phyloP scores from a whole-genome alignment of 2,888 invertebrate species.

The Pachliopta kotzebuea region DNA sequence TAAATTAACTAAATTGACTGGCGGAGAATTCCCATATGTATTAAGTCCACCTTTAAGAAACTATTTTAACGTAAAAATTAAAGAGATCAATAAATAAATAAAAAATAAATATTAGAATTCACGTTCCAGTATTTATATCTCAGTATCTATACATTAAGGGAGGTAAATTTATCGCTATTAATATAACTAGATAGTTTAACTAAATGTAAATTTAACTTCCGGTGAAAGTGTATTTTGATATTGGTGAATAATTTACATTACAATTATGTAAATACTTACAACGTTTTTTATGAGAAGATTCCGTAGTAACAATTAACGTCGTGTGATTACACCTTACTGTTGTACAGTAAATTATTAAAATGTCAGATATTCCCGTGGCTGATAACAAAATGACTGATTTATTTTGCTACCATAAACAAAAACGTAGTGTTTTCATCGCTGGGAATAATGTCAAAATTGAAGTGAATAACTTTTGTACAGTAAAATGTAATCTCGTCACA shows the following conservation, averaged over 20 bases:
- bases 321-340: not conserved
- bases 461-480: not conserved
- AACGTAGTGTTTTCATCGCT: not conserved
- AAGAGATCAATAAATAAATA: too few relatives aligned
- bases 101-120: too few relatives aligned
- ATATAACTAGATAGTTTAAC: not conserved
- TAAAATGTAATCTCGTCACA: not conserved
- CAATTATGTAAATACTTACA: not conserved
- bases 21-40: too few relatives aligned
- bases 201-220: not conserved
- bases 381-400: constrained; percentile 2
- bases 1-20: too few relatives aligned
- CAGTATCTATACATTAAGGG: too few relatives aligned
- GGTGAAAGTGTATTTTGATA: too few relatives aligned
- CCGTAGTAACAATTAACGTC: not conserved
- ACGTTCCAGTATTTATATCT: too few relatives aligned
- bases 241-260: too few relatives aligned
- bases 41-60: too few relatives aligned
- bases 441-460: not conserved
- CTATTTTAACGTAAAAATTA: too few relatives aligned
- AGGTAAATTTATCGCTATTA: too few relatives aligned
- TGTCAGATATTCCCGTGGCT: constrained; percentile 1
- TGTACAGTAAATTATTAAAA: not conserved
- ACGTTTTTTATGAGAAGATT: not conserved
- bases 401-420: not conserved